A percentile compares a stretch with the other conserved stretches of the same genome.
phyloP scores from a whole-genome alignment of 2,797 vertebrate species.

The Apogon talboti region DNA sequence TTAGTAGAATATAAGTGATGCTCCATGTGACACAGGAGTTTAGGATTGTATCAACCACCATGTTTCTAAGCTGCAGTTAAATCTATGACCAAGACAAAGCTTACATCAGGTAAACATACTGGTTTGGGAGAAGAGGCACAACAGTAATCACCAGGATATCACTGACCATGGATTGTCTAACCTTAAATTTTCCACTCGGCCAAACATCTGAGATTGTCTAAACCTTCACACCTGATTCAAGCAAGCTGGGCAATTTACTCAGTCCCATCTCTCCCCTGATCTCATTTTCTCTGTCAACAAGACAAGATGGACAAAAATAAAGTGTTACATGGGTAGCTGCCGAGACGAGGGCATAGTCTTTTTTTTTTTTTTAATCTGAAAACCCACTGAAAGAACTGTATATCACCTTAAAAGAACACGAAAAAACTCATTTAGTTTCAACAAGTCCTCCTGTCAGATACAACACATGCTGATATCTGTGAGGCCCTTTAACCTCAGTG shows the following conservation, averaged over 20 bases:
- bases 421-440: neutral
- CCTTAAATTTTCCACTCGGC: slow-evolving; percentile 55
- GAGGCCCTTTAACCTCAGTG: neutral
- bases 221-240: slow-evolving; percentile 42
- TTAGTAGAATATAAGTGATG: too few species aligned
- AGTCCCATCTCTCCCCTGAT: neutral
- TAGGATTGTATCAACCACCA: too few species aligned
- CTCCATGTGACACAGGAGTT: too few species aligned
- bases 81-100: neutral
- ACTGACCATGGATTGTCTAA: slow-evolving; percentile 36
- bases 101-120: slow-evolving; percentile 13
- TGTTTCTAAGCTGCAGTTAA: neutral
- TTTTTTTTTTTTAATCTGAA: neutral
- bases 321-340: slow-evolving; percentile 4
- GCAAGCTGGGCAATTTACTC: slow-evolving; percentile 40
- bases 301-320: slow-evolving; percentile 22
- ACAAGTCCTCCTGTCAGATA: slow-evolving; percentile 2
- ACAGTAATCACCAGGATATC: slow-evolving; percentile 22
- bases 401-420: neutral
- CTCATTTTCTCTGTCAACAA: slow-evolving; percentile 43
- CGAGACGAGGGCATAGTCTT: neutral
- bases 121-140: slow-evolving; percentile 5
- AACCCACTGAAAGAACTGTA: neutral
- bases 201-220: slow-evolving; percentile 60
- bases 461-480: slow-evolving; percentile 11